A percentile compares a stretch with the other conserved stretches of the same genome.
Conservation (phyloP, 2,113 vertebrate genomes). For the Percopsis transmontana region DNA sequence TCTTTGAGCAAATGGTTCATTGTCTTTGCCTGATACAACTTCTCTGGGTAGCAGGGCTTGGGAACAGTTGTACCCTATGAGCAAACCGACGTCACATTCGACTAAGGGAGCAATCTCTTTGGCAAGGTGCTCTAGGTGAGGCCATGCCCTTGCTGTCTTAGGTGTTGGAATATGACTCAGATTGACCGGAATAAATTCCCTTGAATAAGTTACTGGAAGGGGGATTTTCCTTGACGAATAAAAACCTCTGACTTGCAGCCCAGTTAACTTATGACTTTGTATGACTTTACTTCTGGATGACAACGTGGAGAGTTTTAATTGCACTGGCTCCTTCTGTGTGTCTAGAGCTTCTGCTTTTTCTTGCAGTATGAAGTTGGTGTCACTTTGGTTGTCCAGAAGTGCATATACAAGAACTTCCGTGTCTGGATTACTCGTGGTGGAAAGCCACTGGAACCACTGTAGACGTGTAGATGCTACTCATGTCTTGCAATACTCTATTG, state of each 20-base stretch:
- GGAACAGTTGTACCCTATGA: slow-evolving; percentile 13
- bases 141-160: slow-evolving; percentile 43
- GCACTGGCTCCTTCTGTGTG: slow-evolving; percentile 3
- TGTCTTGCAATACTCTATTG: slow-evolving; percentile 8
- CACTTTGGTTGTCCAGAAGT: slow-evolving; percentile 33
- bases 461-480: neutral
- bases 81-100: slow-evolving; percentile 30
- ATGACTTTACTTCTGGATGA: slow-evolving; percentile 26
- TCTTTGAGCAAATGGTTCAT: slow-evolving; percentile 7
- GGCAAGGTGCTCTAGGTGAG: slow-evolving; percentile 42
- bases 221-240: slow-evolving; percentile 19
- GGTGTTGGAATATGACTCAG: slow-evolving; percentile 36
- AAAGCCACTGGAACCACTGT: slow-evolving; percentile 28
- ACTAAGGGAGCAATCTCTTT: slow-evolving; percentile 40
- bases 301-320: slow-evolving; percentile 42
- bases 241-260: slow-evolving; percentile 33
- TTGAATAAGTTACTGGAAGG: slow-evolving; percentile 34
- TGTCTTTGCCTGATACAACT: slow-evolving; percentile 7
- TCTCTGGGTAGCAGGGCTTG: slow-evolving; percentile 14
- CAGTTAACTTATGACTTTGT: slow-evolving; percentile 30
- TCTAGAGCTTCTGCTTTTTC: slow-evolving; percentile 8
- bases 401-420: slow-evolving; percentile 19
- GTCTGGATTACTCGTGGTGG: slow-evolving; percentile 6
- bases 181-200: slow-evolving; percentile 48
- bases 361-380: slow-evolving; percentile 23